phyloP scores from a whole-genome alignment of 2,888 invertebrate genomes.

The Drosophila bunnanda region DNA sequence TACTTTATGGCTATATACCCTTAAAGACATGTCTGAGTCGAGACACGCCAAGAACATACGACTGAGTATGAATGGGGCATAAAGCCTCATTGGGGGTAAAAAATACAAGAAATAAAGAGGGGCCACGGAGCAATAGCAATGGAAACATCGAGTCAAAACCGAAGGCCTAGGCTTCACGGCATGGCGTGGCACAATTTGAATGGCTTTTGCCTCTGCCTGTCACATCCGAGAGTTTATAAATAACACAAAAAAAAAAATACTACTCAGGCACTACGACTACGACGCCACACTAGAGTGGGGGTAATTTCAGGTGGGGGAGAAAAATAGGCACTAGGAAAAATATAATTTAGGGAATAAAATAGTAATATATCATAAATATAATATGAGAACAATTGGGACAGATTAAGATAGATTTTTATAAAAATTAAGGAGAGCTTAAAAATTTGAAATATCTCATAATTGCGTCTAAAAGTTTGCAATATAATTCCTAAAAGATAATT shows the following conservation, averaged over 20 bases:
- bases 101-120: conserved; percentile 1
- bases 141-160: conserved; percentile 15
- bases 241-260: conserved; percentile 59
- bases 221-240: conserved; percentile 65
- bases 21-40: conserved; percentile 14
- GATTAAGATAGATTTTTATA: not conserved
- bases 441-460: not conserved
- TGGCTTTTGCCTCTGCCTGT: conserved; percentile 46
- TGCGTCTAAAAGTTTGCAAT: not conserved
- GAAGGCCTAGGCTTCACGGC: conserved; percentile 26
- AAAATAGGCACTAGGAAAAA: conserved; percentile 3
- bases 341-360: too few relatives aligned
- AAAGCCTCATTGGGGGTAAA: conserved; percentile 12
- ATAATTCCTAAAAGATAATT: too few relatives aligned
- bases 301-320: conserved; percentile 9
- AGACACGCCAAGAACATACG: conserved; percentile 44
- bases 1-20: conserved; percentile 7
- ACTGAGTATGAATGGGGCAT: conserved; percentile 45
- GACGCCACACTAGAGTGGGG: conserved; percentile 9
- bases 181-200: conserved; percentile 38
- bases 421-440: not conserved
- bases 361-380: too few relatives aligned
- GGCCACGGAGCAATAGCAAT: conserved; percentile 1
- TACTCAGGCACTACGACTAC: conserved; percentile 51
- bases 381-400: too few relatives aligned